Evolutionary conservation across 2,797 vertebrate species (phyloP).

Genomic region (Aselliscus stoliczkanus): DNA sequence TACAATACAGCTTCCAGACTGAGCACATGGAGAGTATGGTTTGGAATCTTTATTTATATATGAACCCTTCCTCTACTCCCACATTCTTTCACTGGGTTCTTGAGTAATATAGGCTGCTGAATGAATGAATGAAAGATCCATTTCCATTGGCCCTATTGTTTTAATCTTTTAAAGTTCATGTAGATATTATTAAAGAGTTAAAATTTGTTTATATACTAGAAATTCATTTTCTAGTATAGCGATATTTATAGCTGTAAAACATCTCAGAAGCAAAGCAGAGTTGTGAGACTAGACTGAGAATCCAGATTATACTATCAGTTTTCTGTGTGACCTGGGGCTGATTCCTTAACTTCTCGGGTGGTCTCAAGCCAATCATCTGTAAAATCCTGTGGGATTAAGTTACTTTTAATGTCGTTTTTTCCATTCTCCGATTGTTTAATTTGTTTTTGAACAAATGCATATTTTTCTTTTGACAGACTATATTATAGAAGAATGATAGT

Average conservation of each 20-base stretch:
- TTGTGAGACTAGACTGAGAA: background rate
- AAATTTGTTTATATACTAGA: background rate
- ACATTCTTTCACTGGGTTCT: background rate
- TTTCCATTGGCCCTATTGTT: background rate
- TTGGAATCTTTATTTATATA: background rate
- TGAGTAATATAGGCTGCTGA: background rate
- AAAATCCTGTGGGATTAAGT: background rate
- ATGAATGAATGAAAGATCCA: background rate
- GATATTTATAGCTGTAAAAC: background rate
- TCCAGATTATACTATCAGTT: background rate
- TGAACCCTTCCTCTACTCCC: background rate
- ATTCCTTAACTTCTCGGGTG: background rate
- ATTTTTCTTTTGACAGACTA: slow-evolving; percentile 25
- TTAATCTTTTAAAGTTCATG: background rate
- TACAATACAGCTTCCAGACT: background rate
- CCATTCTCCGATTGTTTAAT: background rate
- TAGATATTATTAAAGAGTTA: background rate
- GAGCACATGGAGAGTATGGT: background rate
- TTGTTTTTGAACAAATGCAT: background rate
- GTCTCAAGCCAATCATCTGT: background rate
- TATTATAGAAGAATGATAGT: background rate
- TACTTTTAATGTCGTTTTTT: background rate
- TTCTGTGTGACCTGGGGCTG: background rate
- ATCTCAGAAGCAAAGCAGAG: background rate
- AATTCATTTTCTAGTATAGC: background rate